phyloP scores from a whole-genome alignment of 2,797 vertebrate species.

The Arctocebus calabarensis region DNA sequence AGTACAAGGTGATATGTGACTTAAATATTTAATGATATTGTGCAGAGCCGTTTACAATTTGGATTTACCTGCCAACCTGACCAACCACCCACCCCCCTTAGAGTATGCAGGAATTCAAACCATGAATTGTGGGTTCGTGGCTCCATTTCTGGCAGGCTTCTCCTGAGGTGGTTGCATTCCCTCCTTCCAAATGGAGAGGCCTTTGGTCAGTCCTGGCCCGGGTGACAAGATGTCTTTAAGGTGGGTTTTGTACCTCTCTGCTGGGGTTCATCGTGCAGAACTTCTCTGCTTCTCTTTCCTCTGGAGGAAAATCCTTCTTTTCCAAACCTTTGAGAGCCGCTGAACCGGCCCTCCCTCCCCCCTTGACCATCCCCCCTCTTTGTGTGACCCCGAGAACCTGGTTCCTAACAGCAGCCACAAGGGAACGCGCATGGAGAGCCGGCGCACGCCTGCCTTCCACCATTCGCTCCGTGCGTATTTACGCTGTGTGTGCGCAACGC shows the following conservation, averaged over 20 bases:
- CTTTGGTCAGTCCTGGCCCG: not conserved
- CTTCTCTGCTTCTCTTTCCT: not conserved
- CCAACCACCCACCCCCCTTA: not conserved
- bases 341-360: not conserved
- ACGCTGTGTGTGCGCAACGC: not conserved
- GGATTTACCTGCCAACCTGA: not conserved
- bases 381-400: not conserved
- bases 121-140: not conserved
- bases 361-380: not conserved
- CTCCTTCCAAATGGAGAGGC: not conserved
- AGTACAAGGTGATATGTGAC: not conserved
- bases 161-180: not conserved
- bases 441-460: not conserved
- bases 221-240: not conserved
- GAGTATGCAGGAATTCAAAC: not conserved
- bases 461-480: not conserved
- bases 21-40: not conserved
- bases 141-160: not conserved
- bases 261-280: not conserved
- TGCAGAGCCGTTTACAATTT: not conserved
- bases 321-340: not conserved
- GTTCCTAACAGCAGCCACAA: not conserved
- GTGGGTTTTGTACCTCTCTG: not conserved
- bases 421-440: not conserved
- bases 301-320: slow-evolving; percentile 13